These are phyloP conservation scores for Pyrgus malvae DNA, from an alignment of 2,888 invertebrate species.

Conservation along the genomic window DNA sequence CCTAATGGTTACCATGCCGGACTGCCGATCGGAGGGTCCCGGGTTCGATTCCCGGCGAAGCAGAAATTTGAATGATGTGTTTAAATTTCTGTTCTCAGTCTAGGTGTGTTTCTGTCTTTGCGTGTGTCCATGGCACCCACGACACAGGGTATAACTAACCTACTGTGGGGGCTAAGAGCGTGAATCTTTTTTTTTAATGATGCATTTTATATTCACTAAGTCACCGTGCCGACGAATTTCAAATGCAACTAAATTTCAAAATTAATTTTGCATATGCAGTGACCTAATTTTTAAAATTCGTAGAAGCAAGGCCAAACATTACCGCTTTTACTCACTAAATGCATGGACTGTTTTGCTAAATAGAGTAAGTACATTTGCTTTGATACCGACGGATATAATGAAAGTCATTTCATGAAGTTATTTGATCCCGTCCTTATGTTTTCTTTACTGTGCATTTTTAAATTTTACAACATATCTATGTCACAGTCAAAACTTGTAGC, in stretches of 20 bases:
- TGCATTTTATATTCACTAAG: conserved; percentile 22
- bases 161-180: background rate
- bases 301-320: conserved; percentile 14
- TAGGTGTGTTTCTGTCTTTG: too few species aligned
- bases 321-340: conserved; percentile 18
- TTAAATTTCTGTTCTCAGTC: too few species aligned
- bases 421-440: background rate
- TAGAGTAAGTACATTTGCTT: conserved; percentile 4
- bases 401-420: background rate
- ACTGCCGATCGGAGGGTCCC: too few species aligned
- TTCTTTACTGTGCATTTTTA: background rate
- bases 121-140: too few species aligned
- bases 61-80: too few species aligned
- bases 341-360: conserved; percentile 20
- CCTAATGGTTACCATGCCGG: too few species aligned
- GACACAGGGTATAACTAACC: too few species aligned
- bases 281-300: conserved; percentile 25
- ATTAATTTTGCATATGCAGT: conserved; percentile 21
- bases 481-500: too few species aligned
- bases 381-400: conserved; percentile 6
- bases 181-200: conserved; percentile 9
- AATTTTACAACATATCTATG: background rate
- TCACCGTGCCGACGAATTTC: conserved; percentile 16
- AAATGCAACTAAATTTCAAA: conserved; percentile 24
- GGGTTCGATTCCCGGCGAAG: too few species aligned